Conservation (phyloP, 2,888 invertebrate genomes). For the Apamea anceps region DNA sequence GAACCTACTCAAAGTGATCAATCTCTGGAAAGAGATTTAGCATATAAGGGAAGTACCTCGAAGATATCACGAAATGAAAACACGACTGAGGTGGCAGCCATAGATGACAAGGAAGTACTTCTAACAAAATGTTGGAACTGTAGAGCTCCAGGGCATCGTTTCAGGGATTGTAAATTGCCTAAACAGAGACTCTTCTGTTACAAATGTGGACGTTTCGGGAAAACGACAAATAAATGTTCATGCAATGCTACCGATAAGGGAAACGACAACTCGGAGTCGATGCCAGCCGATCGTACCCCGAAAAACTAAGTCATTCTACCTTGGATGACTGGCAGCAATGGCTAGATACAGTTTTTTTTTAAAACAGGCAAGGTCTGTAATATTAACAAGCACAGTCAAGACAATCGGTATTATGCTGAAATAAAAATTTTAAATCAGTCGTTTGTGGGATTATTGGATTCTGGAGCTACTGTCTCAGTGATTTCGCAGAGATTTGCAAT, state of each 20-base stretch:
- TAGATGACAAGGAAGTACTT: neutral
- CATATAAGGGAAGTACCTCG: neutral
- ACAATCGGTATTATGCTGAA: conserved; percentile 6
- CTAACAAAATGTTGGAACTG: conserved; percentile 9
- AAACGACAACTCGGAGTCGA: conserved; percentile 29
- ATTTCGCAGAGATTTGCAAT: conserved; percentile 14
- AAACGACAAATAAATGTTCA: conserved; percentile 21
- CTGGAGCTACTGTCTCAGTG: conserved; percentile 15
- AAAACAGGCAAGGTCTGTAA: neutral
- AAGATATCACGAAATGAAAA: neutral
- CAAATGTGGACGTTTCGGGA: conserved; percentile 26
- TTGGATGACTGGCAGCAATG: neutral
- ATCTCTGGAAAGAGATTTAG: conserved; percentile 1
- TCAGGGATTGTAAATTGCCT: conserved; percentile 22
- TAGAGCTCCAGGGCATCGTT: conserved; percentile 11
- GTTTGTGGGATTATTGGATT: conserved; percentile 23
- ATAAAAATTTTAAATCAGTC: conserved; percentile 14
- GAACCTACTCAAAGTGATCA: conserved; percentile 23
- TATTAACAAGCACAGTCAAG: neutral
- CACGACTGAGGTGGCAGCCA: neutral
- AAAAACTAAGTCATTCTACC: neutral
- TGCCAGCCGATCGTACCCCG: conserved; percentile 20
- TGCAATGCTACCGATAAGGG: conserved; percentile 14
- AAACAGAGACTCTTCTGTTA: conserved; percentile 18
- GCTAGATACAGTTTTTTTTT: neutral